Conservation (phyloP, 2,888 invertebrate genomes). For the Alentia gelatinosa region DNA sequence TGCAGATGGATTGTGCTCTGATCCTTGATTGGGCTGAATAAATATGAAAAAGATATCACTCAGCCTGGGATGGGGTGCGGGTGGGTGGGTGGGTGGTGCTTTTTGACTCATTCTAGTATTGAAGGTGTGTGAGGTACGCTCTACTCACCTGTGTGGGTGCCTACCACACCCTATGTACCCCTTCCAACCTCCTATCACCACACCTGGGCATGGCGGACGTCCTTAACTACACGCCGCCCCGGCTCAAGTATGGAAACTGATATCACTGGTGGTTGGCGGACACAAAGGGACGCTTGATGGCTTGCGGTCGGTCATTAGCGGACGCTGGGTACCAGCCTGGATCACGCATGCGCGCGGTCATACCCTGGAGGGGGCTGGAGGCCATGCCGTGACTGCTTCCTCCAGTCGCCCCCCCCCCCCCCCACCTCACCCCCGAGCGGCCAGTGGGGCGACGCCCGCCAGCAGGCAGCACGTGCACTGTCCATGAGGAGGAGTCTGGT, state of each 20-base stretch:
- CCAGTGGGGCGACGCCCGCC: neutral
- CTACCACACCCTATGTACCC: neutral
- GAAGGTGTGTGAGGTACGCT: neutral
- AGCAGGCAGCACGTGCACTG: neutral
- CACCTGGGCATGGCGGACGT: neutral
- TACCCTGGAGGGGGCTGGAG: slow-evolving; percentile 4
- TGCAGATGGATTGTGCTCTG: too few relatives aligned
- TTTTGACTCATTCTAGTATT: neutral
- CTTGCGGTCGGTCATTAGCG: slow-evolving; percentile 32
- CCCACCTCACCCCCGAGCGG: neutral
- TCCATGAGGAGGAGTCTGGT: neutral
- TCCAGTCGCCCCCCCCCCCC: neutral
- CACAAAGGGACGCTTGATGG: slow-evolving; percentile 22
- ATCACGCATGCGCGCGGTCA: neutral
- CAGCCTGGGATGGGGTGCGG: neutral
- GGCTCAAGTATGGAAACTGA: slow-evolving; percentile 29
- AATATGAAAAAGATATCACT: too few relatives aligned
- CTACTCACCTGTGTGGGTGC: neutral
- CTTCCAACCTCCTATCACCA: neutral
- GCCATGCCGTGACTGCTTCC: slow-evolving; percentile 9
- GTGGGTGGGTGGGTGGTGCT: neutral
- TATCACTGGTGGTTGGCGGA: neutral
- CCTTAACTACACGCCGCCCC: slow-evolving; percentile 9
- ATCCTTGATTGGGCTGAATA: too few relatives aligned
- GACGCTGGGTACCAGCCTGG: neutral